Conservation (phyloP, 2,888 invertebrate genomes). For the Scaeva pyrastri region DNA sequence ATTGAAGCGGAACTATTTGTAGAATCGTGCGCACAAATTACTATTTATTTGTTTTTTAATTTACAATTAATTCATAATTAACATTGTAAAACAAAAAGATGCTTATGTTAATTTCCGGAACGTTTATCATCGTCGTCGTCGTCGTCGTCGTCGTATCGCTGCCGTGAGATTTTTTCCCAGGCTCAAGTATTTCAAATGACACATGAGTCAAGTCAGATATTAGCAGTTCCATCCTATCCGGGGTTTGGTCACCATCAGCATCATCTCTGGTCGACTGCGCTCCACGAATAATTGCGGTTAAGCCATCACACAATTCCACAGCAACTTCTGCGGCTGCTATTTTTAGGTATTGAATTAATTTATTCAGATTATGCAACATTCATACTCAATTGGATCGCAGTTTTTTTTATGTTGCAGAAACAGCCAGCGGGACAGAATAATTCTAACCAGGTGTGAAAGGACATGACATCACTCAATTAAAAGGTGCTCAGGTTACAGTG, state of each 20-base stretch:
- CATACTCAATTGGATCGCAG: constrained; percentile 61
- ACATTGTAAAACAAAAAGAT: constrained; percentile 11
- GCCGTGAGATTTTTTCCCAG: constrained; percentile 57
- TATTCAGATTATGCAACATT: constrained; percentile 56
- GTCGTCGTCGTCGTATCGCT: neutral
- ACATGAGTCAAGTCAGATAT: constrained; percentile 47
- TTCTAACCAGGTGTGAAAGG: constrained; percentile 48
- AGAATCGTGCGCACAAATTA: constrained; percentile 49
- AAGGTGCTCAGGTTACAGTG: neutral
- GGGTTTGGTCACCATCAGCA: constrained; percentile 58
- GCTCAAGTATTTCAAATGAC: constrained; percentile 31
- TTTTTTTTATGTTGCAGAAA: constrained; percentile 13
- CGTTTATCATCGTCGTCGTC: constrained; percentile 30
- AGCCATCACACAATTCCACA: constrained; percentile 9
- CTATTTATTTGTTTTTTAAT: constrained; percentile 49
- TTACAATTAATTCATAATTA: constrained; percentile 67
- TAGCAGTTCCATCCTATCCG: constrained; percentile 36
- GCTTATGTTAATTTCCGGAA: constrained; percentile 61
- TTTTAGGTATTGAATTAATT: constrained; percentile 52
- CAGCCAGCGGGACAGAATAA: neutral
- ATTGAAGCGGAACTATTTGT: constrained; percentile 71
- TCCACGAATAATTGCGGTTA: constrained; percentile 61
- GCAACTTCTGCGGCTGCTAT: constrained; percentile 45
- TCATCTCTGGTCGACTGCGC: constrained; percentile 49
- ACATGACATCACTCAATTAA: constrained; percentile 66